Evolutionary conservation across 2,797 vertebrate genomes (phyloP), one percentile per base, ranked within the genome.

Genomic region (Sebastes hopkinsi): DNA sequence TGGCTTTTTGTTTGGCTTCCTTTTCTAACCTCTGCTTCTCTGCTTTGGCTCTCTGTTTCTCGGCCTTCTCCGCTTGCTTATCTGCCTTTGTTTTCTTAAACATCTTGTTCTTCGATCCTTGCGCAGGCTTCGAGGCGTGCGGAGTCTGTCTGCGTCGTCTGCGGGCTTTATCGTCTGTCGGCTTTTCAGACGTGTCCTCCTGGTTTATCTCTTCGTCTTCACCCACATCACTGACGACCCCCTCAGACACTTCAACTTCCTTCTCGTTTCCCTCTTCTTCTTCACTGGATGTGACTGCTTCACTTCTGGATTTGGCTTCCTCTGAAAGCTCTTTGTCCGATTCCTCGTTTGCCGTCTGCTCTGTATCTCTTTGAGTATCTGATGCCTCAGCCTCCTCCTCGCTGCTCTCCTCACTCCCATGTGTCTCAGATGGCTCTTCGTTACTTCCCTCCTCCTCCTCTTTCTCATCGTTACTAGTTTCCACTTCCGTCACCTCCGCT

Each of bases 1-100:
- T 91, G 36, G 76, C 65, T 87, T 92, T 92, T 85, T 87, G 84
- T 86, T 92, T 91, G 78, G 78, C 79, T 70, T 87, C 84, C 34
- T 82, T 58, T 52, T 80, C 29, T 25, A 92, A 65, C 69, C 67
- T 87, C 68, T 68, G 5, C 36, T 80, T 71, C 61, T 90, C 89
- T 42, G 56, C 59, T 86, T 84, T 86, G 75, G 55, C 67, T 54
- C 55, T 83, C 50, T 82, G 72, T 69, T 10, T 65, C 10, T 85
- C 82, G n/a, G 30, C 79, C 70, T 87, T 95, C 67, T 76, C 86
- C 3, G n/a, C 27, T 52, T 89, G 75, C 80, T 90, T 91, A 2
- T 92, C 91, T 8, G 60, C 84, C 67, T 92, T 93, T 3, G 79
- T 85, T 68, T 90, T 92, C 74, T 85, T 93, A 25, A 92, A 83